Evolutionary conservation across 2,888 invertebrate species (phyloP).

Genomic region (Drosophila nr. perissopoda): DNA sequence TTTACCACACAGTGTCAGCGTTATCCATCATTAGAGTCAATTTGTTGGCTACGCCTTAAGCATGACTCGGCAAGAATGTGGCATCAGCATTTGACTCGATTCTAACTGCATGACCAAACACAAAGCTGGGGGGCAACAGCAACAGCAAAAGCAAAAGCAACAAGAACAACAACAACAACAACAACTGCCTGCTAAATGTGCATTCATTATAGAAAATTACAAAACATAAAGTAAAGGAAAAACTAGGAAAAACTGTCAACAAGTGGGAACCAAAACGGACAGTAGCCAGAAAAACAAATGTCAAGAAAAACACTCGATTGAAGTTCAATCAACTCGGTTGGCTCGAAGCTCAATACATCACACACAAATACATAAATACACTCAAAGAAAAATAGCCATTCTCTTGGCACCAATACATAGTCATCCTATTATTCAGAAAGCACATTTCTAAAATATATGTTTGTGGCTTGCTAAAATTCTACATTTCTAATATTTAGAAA

Average conservation of each 20-base stretch:
- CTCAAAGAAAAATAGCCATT: background rate
- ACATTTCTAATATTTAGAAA: background rate
- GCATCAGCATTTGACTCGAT: conserved; percentile 36
- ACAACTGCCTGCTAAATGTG: conserved; percentile 54
- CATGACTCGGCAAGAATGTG: conserved; percentile 60
- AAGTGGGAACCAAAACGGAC: conserved; percentile 49
- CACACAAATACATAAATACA: background rate
- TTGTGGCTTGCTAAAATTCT: too few species aligned
- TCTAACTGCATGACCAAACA: conserved; percentile 64
- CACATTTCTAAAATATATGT: background rate
- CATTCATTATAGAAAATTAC: conserved; percentile 76
- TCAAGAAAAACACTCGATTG: conserved; percentile 37
- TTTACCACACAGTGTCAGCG: conserved; percentile 35
- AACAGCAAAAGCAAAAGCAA: background rate
- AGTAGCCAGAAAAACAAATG: conserved; percentile 52
- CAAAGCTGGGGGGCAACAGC: conserved; percentile 2
- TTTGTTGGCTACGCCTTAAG: conserved; percentile 72
- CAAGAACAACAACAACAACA: background rate
- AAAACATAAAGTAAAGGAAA: conserved; percentile 54
- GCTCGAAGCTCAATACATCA: background rate
- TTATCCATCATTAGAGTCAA: conserved; percentile 77
- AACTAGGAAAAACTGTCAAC: conserved; percentile 66
- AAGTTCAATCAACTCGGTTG: conserved; percentile 58
- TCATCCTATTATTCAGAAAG: background rate
- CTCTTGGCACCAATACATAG: background rate